Percentiles rank a stretch among this genome's conserved stretches.
Conservation (phyloP, 2,113 vertebrate genomes). For the Colossoma macropomum region DNA sequence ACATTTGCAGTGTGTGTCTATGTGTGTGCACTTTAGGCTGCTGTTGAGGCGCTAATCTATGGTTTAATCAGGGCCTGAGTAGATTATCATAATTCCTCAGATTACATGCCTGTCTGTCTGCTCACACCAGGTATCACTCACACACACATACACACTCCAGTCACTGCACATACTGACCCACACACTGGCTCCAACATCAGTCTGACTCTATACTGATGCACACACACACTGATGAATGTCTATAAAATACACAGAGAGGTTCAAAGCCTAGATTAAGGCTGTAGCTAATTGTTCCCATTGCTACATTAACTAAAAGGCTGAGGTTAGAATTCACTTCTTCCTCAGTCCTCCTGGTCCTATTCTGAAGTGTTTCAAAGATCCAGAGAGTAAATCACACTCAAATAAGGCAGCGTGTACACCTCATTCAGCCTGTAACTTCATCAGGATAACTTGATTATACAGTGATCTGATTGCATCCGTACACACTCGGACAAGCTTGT, state of each 20-base stretch:
- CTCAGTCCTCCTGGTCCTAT: neutral
- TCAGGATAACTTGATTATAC: neutral
- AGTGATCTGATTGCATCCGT: neutral
- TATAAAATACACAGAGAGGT: neutral
- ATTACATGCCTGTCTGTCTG: neutral
- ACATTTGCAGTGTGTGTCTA: conserved; percentile 24
- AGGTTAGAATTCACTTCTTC: neutral
- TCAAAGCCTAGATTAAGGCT: neutral
- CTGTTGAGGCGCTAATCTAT: neutral
- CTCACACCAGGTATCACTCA: conserved; percentile 1
- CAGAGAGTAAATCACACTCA: neutral
- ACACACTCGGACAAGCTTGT: neutral
- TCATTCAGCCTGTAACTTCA: neutral
- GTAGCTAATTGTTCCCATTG: neutral
- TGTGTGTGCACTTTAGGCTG: conserved; percentile 6
- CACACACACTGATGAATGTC: neutral
- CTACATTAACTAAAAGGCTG: neutral
- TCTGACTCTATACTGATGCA: neutral
- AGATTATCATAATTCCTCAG: conserved; percentile 5
- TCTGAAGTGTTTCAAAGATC: neutral
- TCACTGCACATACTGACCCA: neutral
- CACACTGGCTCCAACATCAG: neutral
- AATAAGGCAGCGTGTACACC: neutral
- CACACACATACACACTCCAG: neutral
- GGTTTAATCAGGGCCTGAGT: neutral